phyloP scores from a whole-genome alignment of 1,140 invertebrate species.

The Mylabris phalerata region DNA sequence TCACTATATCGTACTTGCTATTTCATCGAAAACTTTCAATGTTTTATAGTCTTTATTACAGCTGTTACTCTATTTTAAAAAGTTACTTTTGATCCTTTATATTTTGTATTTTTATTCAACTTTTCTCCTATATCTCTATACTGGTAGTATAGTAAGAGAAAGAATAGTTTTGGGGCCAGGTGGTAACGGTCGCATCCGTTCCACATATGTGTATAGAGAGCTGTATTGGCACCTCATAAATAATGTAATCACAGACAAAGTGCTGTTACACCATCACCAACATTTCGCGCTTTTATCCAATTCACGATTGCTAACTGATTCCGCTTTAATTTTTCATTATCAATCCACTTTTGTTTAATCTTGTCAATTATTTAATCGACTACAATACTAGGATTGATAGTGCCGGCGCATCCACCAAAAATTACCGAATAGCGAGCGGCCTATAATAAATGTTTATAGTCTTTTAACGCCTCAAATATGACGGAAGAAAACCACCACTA shows the following conservation, averaged over 20 bases:
- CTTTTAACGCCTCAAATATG: too few relatives aligned
- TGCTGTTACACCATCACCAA: constrained; percentile 27
- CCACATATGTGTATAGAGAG: constrained; percentile 27
- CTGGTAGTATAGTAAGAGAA: constrained; percentile 1
- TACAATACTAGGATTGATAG: too few relatives aligned
- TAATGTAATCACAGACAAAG: constrained; percentile 33
- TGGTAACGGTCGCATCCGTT: constrained; percentile 26
- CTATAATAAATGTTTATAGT: too few relatives aligned
- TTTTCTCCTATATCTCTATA: constrained; percentile 1
- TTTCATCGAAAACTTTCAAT: constrained; percentile 10
- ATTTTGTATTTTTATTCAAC: constrained; percentile 5
- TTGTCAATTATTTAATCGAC: too few relatives aligned
- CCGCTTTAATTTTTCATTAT: constrained; percentile 24
- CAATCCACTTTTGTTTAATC: not conserved
- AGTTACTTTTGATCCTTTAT: not conserved
- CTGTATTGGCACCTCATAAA: constrained; percentile 31
- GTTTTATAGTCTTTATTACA: constrained; percentile 8
- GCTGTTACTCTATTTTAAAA: not conserved
- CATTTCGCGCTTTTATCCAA: constrained; percentile 10
- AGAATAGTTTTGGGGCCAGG: constrained; percentile 12
- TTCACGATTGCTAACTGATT: constrained; percentile 12
- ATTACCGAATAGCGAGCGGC: too few relatives aligned
- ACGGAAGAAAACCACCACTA: too few relatives aligned
- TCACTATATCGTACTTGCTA: constrained; percentile 20
- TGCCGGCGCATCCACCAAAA: too few relatives aligned